Base-by-base conservation (phyloP, 2,888 invertebrate species). In the Eupithecia subumbrata region DNA sequence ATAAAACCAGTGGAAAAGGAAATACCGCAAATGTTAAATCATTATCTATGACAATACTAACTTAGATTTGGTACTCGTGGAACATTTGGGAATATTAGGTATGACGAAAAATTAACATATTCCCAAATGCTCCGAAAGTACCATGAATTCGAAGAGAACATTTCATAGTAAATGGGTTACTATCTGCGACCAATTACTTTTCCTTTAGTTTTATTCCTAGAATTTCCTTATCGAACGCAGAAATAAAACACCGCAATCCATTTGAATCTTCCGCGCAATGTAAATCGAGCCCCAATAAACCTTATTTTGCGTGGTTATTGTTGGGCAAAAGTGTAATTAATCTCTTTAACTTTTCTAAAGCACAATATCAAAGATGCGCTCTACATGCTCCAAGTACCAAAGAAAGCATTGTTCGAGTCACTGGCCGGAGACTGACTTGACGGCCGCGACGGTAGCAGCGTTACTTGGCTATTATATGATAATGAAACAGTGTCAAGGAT, bases 401-500 rank as follows among this genome's bases (percentile, higher is more conserved):
- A 74, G 72, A 74, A 74, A 74, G 69, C 60, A 56, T 64, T 69
- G 43, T 60, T 66, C 25, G 25, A 74, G 72, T 72, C 69, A 74
- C 48, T 70, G 66, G 66, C 72, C 77, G 69, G 52, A 40, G 68
- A 70, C 45, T 18, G 22, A 63, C 69, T 68, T 40, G 64, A 64
- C 63, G 63, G 22, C n/a, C 34, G 34, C 37, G 66, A 5, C 48
- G 63, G 48, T 72, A n/a, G 48, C 71, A 45, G 71, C 72, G 70
- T 66, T 74, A 68, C 70, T 69, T 34, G 52, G 71, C 74, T 75
- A 72, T 72, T 72, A 25, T 60, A 70, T 73, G 76, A 79, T 77
- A 77, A 75, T 73, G 40, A 76, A 78, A 79, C 56, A 64, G 76
- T 79, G 77, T 75, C 79, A 79, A 79, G 77, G 79, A 76, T 77